Conservation (phyloP, 1,140 invertebrate species). For the Drosophila rufa region DNA sequence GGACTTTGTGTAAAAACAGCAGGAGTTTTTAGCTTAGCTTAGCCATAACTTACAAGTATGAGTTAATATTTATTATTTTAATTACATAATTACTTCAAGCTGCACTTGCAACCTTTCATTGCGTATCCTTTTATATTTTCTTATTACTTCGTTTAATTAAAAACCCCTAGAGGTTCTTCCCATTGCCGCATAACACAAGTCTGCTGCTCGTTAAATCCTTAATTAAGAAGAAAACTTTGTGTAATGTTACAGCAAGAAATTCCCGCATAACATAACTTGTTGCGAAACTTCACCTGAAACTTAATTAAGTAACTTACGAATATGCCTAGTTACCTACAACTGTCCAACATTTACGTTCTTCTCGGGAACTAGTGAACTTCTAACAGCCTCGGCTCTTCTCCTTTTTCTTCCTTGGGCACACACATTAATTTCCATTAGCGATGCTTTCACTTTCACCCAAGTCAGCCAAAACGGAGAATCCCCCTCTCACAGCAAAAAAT, state of each 20-base stretch:
- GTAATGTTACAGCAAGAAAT: slow-evolving; percentile 2
- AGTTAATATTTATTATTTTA: no score
- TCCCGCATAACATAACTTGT: slow-evolving; percentile 26
- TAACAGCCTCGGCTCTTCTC: not conserved
- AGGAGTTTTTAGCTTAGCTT: not conserved
- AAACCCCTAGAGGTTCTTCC: slow-evolving; percentile 1
- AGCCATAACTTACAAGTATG: not conserved
- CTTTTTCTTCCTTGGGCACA: not conserved
- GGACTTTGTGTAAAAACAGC: no score
- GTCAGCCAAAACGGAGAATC: slow-evolving; percentile 5
- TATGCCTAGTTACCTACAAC: slow-evolving; percentile 50
- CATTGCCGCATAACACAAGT: not conserved
- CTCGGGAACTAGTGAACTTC: slow-evolving; percentile 1
- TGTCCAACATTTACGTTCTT: slow-evolving; percentile 22
- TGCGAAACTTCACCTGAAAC: slow-evolving; percentile 48
- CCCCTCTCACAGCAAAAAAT: not conserved
- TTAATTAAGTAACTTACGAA: slow-evolving; percentile 72
- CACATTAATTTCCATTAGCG: slow-evolving; percentile 76
- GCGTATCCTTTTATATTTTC: not conserved
- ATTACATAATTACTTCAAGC: no score
- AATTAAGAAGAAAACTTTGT: slow-evolving; percentile 30
- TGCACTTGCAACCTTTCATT: no score
- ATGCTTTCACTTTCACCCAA: slow-evolving; percentile 30
- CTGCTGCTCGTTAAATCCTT: slow-evolving; percentile 13
- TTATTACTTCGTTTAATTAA: slow-evolving; percentile 11